Evolutionary conservation across 2,113 vertebrate genomes (phyloP), one percentile per base, ranked within the genome.

Genomic region (Alosa alosa): DNA sequence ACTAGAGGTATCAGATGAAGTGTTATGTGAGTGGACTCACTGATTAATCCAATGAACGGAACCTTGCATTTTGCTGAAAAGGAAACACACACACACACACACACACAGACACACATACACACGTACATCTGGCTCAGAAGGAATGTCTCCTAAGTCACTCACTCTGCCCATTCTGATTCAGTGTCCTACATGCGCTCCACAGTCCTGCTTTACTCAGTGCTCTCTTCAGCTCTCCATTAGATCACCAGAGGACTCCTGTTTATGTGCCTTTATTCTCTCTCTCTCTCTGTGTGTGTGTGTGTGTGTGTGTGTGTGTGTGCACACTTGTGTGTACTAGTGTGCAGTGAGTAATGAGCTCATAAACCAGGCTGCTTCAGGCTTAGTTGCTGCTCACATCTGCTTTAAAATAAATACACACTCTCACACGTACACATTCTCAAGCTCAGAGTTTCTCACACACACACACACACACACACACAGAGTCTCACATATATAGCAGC

Each of bases 311-410:
- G 22, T 78, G 41, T 84, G 47, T 36, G 60, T 25, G 44, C 83
- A 5, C 78, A n/a, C 57, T 15, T 81, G 36, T 45, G 9, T 82
- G 55, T 22, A 22, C 39, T 68, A 82, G 82, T 82, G 72, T 64
- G n/a, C 83, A 83, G 31, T 85, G 85, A 88, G 81, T 60, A 84
- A 85, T 85, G 82, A 81, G 68, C 72, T 87, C 25, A 83, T 86
- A 60, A 85, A 85, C 22, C 4, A 1, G n/a, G 22, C 22, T n/a
- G 57, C 57, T 64, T 64, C 57, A 64, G 57, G 57, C 57, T 25
- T n/a, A 64, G 57, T 64, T 64, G 57, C 20, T n/a, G 57, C 57
- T 64, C 57, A n/a, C 57, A 64, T n/a, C 22, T 64, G 22, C 57
- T 22, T 64, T 64, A 22, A 64, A 64, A n/a, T 64, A n/a, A 64